A percentile compares a stretch with the other conserved stretches of the same genome.
phyloP scores from a whole-genome alignment of 2,888 invertebrate species.

The Agelastica alni region DNA sequence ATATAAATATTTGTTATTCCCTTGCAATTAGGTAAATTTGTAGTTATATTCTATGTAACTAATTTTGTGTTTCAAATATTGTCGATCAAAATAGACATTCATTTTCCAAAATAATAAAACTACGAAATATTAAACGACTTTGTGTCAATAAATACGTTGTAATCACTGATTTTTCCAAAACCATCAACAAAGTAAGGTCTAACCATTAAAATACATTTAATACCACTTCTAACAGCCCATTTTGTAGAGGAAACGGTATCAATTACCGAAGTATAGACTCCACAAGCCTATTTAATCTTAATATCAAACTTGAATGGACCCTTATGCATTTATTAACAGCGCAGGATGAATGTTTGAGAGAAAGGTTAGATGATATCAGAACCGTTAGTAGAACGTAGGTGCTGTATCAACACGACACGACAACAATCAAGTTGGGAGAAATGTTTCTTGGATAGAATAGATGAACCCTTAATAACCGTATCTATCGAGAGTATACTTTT shows the following conservation, averaged over 20 bases:
- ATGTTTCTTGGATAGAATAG: neutral
- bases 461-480: neutral
- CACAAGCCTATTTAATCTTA: conserved; percentile 18
- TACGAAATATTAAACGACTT: neutral
- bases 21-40: too few species aligned
- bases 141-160: conserved; percentile 4
- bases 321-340: conserved; percentile 14
- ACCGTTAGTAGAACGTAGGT: neutral
- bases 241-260: conserved; percentile 20
- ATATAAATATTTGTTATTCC: too few species aligned
- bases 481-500: neutral
- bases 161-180: conserved; percentile 2
- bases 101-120: too few species aligned
- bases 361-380: conserved; percentile 3
- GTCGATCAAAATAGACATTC: too few species aligned
- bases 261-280: conserved; percentile 20
- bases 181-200: neutral
- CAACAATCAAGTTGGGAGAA: neutral
- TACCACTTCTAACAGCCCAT: conserved; percentile 16
- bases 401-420: neutral
- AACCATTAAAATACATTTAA: conserved; percentile 12
- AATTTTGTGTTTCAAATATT: too few species aligned
- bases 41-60: too few species aligned
- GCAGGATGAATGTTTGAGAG: neutral
- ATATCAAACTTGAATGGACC: conserved; percentile 22